These are phyloP conservation scores for Pteromalus puparum DNA, from an alignment of 1,140 invertebrate genomes.

Conservation along the genomic window DNA sequence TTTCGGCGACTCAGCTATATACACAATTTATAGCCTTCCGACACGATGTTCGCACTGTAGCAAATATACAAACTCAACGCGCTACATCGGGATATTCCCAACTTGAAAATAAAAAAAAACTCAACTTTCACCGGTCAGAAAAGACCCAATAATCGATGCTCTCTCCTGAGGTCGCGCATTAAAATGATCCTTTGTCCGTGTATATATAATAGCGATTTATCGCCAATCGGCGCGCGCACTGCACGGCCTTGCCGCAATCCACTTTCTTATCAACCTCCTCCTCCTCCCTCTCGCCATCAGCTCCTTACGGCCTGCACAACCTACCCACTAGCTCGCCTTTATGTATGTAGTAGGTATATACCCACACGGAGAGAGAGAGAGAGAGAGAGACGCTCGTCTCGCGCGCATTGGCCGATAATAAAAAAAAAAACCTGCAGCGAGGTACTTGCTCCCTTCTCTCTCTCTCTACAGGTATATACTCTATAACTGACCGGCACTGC, in stretches of 20 bases:
- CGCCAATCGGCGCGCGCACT: not conserved
- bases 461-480: not conserved
- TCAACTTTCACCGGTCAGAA: not conserved
- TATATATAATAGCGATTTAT: not conserved
- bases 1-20: not conserved
- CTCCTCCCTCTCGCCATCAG: not conserved
- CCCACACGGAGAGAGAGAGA: not conserved
- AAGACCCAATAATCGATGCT: no score
- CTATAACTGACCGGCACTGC: not conserved
- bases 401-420: not conserved
- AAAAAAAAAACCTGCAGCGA: not conserved
- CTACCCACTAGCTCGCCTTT: not conserved
- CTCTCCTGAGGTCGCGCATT: no score
- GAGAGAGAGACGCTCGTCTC: not conserved
- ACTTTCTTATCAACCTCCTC: conserved; percentile 38
- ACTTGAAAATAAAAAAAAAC: not conserved
- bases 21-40: not conserved
- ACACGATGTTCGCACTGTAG: not conserved
- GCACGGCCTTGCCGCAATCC: conserved; percentile 38
- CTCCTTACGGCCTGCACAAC: not conserved
- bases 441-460: not conserved
- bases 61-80: not conserved
- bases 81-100: not conserved
- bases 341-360: not conserved
- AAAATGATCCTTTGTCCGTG: not conserved